Percentiles rank a stretch among this genome's conserved stretches.
Conservation (phyloP, 2,888 invertebrate species). For the Drosophila barbarae region DNA sequence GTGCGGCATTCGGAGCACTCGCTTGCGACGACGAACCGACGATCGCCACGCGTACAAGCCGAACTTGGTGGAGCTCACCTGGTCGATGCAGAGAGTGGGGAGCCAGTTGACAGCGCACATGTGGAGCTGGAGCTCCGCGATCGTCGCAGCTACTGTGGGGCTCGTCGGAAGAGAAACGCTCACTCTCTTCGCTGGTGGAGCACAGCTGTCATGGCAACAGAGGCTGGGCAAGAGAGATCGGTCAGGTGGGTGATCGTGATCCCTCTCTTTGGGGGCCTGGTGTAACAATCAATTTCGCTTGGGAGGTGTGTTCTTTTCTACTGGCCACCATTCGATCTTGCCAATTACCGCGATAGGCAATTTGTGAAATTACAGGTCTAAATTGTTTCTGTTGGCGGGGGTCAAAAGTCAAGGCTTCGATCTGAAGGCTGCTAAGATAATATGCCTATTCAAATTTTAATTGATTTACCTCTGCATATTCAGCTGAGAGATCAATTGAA, state of each 20-base stretch:
- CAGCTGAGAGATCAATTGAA: background rate
- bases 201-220: constrained; percentile 35
- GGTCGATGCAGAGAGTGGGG: background rate
- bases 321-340: constrained; percentile 15
- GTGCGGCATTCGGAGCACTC: background rate
- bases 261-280: constrained; percentile 1
- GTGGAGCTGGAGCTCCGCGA: constrained; percentile 8
- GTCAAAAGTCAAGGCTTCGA: constrained; percentile 51
- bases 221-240: background rate
- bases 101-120: constrained; percentile 21
- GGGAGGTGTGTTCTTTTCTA: constrained; percentile 40
- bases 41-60: constrained; percentile 65
- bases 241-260: background rate
- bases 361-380: constrained; percentile 23
- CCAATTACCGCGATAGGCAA: constrained; percentile 34
- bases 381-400: constrained; percentile 49
- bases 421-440: constrained; percentile 5
- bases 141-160: constrained; percentile 5
- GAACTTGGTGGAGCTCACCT: constrained; percentile 32
- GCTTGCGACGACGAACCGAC: constrained; percentile 32
- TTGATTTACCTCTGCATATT: background rate
- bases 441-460: constrained; percentile 9
- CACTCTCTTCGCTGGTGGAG: background rate
- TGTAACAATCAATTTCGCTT: constrained; percentile 9
- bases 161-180: background rate